Conservation (phyloP, 1,140 invertebrate species). For the Eupristina koningsbergeri region DNA sequence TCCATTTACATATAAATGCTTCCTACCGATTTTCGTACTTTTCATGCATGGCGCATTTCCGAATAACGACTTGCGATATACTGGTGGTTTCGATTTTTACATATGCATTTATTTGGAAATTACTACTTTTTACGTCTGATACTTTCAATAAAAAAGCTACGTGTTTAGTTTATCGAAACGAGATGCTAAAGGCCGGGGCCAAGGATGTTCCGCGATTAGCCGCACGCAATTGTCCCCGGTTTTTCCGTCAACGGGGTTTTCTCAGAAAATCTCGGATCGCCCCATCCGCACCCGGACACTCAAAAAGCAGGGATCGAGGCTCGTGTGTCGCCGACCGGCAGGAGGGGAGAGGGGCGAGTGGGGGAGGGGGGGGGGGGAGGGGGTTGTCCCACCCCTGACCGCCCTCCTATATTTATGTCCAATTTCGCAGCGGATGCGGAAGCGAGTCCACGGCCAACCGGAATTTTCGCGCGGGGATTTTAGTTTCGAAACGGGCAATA, state of each 20-base stretch:
- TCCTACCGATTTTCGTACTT: neutral
- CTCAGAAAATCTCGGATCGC: too few species aligned
- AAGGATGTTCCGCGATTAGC: neutral
- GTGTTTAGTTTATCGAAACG: neutral
- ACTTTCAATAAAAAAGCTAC: neutral
- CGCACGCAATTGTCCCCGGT: too few species aligned
- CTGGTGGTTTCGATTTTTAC: neutral
- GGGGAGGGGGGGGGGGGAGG: too few species aligned
- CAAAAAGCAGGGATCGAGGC: too few species aligned
- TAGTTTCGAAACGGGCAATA: slow-evolving; percentile 55
- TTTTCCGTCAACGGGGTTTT: too few species aligned
- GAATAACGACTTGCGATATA: neutral
- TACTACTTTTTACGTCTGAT: neutral
- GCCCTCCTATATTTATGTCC: slow-evolving; percentile 61
- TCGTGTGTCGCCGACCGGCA: too few species aligned
- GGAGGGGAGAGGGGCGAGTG: too few species aligned
- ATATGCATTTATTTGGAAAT: neutral
- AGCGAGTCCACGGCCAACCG: slow-evolving; percentile 51
- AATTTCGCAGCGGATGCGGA: slow-evolving; percentile 59
- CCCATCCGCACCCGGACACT: too few species aligned
- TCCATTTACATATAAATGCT: neutral
- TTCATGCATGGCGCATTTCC: neutral
- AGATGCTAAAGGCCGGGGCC: neutral
- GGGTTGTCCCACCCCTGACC: too few species aligned
- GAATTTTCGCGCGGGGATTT: slow-evolving; percentile 62